phyloP scores from a whole-genome alignment of 2,888 invertebrate genomes.

The Brachypterus glaber region DNA sequence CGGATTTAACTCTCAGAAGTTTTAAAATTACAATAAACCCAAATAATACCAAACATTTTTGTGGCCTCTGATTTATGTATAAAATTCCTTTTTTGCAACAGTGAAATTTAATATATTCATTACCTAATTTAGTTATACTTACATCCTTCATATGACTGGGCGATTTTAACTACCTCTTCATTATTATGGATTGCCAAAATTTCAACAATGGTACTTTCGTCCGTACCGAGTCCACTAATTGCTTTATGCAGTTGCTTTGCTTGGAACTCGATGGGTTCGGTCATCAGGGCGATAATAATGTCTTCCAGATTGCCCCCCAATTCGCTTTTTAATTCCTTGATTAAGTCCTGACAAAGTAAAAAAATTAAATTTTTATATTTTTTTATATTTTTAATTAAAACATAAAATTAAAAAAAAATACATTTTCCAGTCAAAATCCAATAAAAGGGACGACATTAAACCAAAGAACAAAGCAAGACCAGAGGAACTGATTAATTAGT shows the following conservation, averaged over 20 bases:
- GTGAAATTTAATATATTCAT: background rate
- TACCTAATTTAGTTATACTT: slow-evolving; percentile 16
- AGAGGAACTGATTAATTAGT: no score
- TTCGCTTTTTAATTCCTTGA: slow-evolving; percentile 79
- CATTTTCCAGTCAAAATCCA: no score
- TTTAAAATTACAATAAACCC: no score
- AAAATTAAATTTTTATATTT: no score
- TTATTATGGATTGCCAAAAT: slow-evolving; percentile 79
- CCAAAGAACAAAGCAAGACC: no score
- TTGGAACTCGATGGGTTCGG: slow-evolving; percentile 71
- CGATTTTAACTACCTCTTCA: slow-evolving; percentile 68
- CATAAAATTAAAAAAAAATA: no score
- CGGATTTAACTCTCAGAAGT: no score
- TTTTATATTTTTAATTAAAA: no score
- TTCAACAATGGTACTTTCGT: slow-evolving; percentile 64
- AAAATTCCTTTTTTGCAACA: no score
- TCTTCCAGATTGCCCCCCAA: slow-evolving; percentile 82
- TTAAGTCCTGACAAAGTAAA: slow-evolving; percentile 49
- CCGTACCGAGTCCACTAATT: slow-evolving; percentile 67
- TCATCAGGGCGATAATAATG: slow-evolving; percentile 72
- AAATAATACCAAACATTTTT: no score
- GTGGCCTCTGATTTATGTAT: no score
- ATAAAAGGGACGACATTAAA: no score
- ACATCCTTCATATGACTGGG: slow-evolving; percentile 53
- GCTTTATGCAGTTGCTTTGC: slow-evolving; percentile 66